Base-by-base conservation (phyloP, 2,797 vertebrate genomes). In the Vultur gryphus region DNA sequence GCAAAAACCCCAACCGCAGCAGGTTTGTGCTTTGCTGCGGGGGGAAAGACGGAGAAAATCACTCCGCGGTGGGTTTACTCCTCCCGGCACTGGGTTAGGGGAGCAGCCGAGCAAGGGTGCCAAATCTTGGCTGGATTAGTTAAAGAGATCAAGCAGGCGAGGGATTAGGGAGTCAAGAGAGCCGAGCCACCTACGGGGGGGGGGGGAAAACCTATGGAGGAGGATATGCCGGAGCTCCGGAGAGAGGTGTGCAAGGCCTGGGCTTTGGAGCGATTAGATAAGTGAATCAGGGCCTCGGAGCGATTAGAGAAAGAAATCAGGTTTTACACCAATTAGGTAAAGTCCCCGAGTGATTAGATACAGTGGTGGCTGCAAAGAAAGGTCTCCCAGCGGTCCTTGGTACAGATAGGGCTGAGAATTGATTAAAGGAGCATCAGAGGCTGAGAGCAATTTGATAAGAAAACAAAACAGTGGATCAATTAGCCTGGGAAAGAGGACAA, bases 291-390 rank as follows among this genome's bases (percentile, higher is more conserved):
- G 84, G 89, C 71, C 94, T 93, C 3, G 4, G 91, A 66, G 82
- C 2, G 87, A 95, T 95, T 95, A 96, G 87, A 55, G 86, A 29
- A 37, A 91, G 94, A 88, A 96, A 95, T 95, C 87, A 46, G 94
- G 91, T 94, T 97, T 95, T 96, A 86, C 95, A 88, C 79, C 96
- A 93, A 94, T 94, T 94, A 94, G 93, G 90, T 79, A 14, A 95
- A 97, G 93, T 77, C 86, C 89, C 90, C 13, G 1, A 9, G 90
- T 0, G 94, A 88, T 93, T 75, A 91, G 88, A 78, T n/a, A 25
- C 24, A 6, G 95, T 2, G 48, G 89, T 58, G 87, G 79, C 89
- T 62, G 87, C 46, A 8, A 12, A 26, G 70, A 31, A 58, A 91
- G 88, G 65, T 15, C 86, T 91, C 87, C 72, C 28, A 7, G 76